phyloP scores from a whole-genome alignment of 2,797 vertebrate species.

The Carduelis carduelis region DNA sequence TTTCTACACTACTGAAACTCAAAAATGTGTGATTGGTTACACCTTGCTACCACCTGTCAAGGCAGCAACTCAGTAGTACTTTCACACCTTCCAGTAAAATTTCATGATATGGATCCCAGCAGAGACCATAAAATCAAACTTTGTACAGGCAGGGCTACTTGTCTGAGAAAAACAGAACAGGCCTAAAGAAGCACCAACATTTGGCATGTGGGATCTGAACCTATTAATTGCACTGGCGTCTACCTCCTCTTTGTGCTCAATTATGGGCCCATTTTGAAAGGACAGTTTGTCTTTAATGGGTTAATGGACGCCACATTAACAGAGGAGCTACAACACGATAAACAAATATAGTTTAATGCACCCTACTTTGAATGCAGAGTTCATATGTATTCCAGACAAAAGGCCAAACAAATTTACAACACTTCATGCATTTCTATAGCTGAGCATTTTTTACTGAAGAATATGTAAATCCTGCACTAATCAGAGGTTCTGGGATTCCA shows the following conservation, averaged over 20 bases:
- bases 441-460: conserved; percentile 80
- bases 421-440: conserved; percentile 84
- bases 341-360: conserved; percentile 75
- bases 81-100: conserved; percentile 61
- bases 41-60: conserved; percentile 22
- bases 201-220: conserved; percentile 30
- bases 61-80: not conserved
- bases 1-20: not conserved
- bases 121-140: conserved; percentile 51
- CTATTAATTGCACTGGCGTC: conserved; percentile 51
- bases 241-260: conserved; percentile 21
- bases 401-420: conserved; percentile 90
- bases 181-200: conserved; percentile 18
- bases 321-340: conserved; percentile 51
- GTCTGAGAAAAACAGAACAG: conserved; percentile 20
- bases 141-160: conserved; percentile 24
- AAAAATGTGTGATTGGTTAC: conserved; percentile 13
- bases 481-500: conserved; percentile 92
- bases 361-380: conserved; percentile 76
- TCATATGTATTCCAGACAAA: conserved; percentile 83
- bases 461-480: conserved; percentile 94
- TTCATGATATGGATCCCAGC: conserved; percentile 18
- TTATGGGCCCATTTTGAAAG: conserved; percentile 52
- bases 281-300: conserved; percentile 54
- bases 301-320: conserved; percentile 68